These are phyloP conservation scores for Drosophila repleta DNA, from an alignment of 1,140 invertebrate species.

Conservation along the genomic window DNA sequence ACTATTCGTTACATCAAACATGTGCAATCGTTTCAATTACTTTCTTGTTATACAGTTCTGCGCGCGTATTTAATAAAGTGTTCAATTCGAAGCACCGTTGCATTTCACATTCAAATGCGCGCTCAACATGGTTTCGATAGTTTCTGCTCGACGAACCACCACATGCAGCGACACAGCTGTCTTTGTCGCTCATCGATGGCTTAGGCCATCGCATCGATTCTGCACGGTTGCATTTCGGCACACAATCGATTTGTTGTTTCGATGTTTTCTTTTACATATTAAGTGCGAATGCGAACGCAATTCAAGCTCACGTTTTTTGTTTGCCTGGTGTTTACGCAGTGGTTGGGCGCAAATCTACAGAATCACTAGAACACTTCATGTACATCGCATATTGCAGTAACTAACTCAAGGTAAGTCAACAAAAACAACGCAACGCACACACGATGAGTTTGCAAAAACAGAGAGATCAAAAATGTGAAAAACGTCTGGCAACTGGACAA, in stretches of 20 bases:
- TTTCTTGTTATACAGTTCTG: background rate
- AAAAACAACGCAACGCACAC: background rate
- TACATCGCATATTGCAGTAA: slow-evolving; percentile 38
- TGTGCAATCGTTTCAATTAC: no score
- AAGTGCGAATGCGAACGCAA: slow-evolving; percentile 35
- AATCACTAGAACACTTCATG: slow-evolving; percentile 29
- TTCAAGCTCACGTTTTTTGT: slow-evolving; percentile 43
- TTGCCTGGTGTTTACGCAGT: slow-evolving; percentile 33
- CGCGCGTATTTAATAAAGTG: background rate
- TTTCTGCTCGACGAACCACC: slow-evolving; percentile 1
- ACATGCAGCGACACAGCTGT: background rate
- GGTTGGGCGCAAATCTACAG: slow-evolving; percentile 15
- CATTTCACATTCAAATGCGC: no score
- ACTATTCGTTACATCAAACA: no score
- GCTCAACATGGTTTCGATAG: no score
- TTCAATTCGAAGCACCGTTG: no score
- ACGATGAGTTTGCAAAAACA: slow-evolving; percentile 39
- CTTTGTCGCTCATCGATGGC: background rate
- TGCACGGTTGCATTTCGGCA: slow-evolving; percentile 3
- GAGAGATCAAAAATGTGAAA: no score
- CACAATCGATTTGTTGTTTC: slow-evolving; percentile 16
- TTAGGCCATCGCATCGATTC: background rate
- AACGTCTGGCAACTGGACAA: background rate
- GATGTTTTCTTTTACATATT: slow-evolving; percentile 22
- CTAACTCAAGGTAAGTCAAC: slow-evolving; percentile 60